Percentiles rank a stretch among this genome's conserved stretches.
These are phyloP conservation scores for Cacatua alba DNA, from an alignment of 2,113 vertebrate genomes.

Conservation along the genomic window DNA sequence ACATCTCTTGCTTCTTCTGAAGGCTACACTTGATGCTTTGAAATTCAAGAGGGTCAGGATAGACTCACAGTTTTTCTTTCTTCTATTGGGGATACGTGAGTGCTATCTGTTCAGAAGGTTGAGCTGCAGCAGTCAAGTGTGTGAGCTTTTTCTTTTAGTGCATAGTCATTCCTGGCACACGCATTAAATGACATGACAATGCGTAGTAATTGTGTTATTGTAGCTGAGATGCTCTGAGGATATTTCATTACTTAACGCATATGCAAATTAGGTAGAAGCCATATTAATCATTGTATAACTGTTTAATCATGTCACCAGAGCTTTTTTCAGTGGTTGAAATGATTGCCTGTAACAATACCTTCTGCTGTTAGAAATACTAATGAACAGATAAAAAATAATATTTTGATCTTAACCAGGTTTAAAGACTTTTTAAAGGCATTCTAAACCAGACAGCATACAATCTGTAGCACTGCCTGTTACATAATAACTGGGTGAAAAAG, in stretches of 20 bases:
- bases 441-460: too few species aligned
- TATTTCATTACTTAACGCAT: constrained; percentile 51
- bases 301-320: constrained; percentile 38
- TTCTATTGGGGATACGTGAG: constrained; percentile 34
- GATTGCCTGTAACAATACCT: background rate
- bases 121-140: background rate
- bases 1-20: background rate
- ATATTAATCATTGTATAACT: constrained; percentile 61
- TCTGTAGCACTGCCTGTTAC: too few species aligned
- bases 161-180: background rate
- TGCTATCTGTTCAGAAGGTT: background rate
- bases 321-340: background rate
- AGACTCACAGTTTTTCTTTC: constrained; percentile 17
- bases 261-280: constrained; percentile 68
- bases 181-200: background rate
- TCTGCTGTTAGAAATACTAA: background rate
- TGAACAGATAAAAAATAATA: background rate
- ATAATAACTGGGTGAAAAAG: too few species aligned
- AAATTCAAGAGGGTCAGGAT: background rate
- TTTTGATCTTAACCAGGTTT: too few species aligned
- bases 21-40: background rate
- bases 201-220: background rate
- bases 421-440: too few species aligned
- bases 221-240: constrained; percentile 17
- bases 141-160: background rate